Evolutionary conservation across 1,140 invertebrate species (phyloP).

Genomic region (Papilio polyxenes): DNA sequence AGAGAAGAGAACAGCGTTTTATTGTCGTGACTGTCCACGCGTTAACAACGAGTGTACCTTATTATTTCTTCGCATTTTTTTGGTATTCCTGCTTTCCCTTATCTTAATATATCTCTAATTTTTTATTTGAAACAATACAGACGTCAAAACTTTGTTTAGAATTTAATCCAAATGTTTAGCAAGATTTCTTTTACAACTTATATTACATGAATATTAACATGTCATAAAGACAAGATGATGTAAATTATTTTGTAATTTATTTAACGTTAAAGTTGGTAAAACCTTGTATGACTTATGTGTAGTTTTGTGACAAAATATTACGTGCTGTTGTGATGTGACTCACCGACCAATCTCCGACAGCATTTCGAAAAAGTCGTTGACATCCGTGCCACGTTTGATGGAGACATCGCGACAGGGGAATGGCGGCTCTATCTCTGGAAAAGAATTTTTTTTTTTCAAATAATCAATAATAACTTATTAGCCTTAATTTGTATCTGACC

Average conservation of each 20-base stretch:
- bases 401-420: slow-evolving; percentile 91
- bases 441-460: slow-evolving; percentile 52
- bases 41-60: no score
- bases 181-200: slow-evolving; percentile 2
- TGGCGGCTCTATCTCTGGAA: slow-evolving; percentile 90
- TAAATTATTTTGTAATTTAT: slow-evolving; percentile 14
- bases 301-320: slow-evolving; percentile 17
- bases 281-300: neutral
- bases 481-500: neutral
- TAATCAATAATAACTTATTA: no score
- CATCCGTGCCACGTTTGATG: slow-evolving; percentile 88
- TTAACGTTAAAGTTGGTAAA: slow-evolving; percentile 11
- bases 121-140: no score
- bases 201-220: neutral
- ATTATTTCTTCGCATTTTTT: no score
- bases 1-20: no score
- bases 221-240: slow-evolving; percentile 28
- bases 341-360: slow-evolving; percentile 90
- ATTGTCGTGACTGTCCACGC: no score
- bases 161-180: no score
- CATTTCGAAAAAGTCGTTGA: slow-evolving; percentile 90
- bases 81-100: no score
- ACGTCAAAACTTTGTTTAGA: no score
- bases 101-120: no score
- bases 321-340: slow-evolving; percentile 54